These are phyloP conservation scores for Phengaris alcon DNA, from an alignment of 2,888 invertebrate genomes.

Conservation along the genomic window DNA sequence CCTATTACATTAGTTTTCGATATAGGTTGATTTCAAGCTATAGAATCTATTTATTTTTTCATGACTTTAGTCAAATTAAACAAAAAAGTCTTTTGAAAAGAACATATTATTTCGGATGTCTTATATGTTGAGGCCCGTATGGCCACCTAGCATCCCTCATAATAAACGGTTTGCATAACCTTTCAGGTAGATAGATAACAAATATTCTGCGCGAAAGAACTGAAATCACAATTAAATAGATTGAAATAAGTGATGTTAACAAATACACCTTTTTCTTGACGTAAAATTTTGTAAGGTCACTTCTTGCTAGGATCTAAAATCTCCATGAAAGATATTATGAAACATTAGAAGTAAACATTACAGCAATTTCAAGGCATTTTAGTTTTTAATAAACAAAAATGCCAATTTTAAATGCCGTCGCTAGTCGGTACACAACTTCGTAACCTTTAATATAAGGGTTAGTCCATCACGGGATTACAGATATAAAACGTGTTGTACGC, in stretches of 20 bases:
- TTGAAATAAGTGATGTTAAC: too few species aligned
- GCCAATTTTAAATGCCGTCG: background rate
- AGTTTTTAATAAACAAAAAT: background rate
- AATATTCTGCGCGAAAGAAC: background rate
- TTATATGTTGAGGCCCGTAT: background rate
- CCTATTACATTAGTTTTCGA: too few species aligned
- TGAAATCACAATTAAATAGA: too few species aligned
- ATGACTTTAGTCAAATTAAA: too few species aligned
- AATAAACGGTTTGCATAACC: background rate
- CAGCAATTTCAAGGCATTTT: background rate
- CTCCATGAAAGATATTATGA: too few species aligned
- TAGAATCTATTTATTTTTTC: too few species aligned
- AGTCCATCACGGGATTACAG: constrained; percentile 51
- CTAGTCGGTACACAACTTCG: background rate
- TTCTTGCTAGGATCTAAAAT: too few species aligned
- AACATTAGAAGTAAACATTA: background rate
- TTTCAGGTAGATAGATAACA: background rate
- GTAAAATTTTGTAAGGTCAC: too few species aligned
- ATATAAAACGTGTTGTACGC: constrained; percentile 68
- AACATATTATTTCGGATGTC: too few species aligned
- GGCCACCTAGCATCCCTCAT: background rate
- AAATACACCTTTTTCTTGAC: too few species aligned
- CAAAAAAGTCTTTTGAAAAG: too few species aligned
- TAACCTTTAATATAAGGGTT: constrained; percentile 37
- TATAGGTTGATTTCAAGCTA: too few species aligned